Conservation (phyloP, 2,888 invertebrate species). For the Digitonthophagus gazella region DNA sequence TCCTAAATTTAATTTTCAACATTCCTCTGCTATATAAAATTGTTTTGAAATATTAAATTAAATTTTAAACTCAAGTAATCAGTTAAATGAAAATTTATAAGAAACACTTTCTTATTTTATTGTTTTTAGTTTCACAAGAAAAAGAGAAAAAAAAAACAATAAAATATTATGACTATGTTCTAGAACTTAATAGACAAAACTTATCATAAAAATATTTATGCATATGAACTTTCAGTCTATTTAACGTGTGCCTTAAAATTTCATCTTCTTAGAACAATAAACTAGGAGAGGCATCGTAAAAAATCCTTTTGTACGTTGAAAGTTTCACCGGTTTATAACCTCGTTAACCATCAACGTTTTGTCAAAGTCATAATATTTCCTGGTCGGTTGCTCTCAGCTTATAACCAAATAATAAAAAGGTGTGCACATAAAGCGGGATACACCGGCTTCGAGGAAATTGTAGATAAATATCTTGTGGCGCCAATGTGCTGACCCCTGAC, state of each 20-base stretch:
- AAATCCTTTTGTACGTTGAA: not conserved
- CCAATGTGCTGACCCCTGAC: conserved; percentile 26
- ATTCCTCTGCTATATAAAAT: too few species aligned
- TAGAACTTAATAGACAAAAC: not conserved
- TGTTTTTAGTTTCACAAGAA: not conserved
- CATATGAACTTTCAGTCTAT: not conserved
- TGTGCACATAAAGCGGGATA: not conserved
- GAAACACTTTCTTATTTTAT: not conserved
- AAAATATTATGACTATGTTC: not conserved
- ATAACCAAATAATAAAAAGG: not conserved
- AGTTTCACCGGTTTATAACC: not conserved
- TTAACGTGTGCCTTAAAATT: not conserved
- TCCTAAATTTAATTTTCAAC: too few species aligned
- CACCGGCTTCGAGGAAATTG: conserved; percentile 12
- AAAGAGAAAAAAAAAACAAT: not conserved
- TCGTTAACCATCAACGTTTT: not conserved
- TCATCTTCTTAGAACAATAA: not conserved
- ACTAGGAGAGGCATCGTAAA: not conserved
- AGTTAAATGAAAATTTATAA: not conserved
- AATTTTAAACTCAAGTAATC: too few species aligned
- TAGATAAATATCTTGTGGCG: conserved; percentile 27
- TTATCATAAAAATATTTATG: too few species aligned
- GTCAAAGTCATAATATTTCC: not conserved
- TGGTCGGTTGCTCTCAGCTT: not conserved
- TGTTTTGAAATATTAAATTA: too few species aligned